phyloP scores from a whole-genome alignment of 2,888 invertebrate species.

The Synergus japonicus region DNA sequence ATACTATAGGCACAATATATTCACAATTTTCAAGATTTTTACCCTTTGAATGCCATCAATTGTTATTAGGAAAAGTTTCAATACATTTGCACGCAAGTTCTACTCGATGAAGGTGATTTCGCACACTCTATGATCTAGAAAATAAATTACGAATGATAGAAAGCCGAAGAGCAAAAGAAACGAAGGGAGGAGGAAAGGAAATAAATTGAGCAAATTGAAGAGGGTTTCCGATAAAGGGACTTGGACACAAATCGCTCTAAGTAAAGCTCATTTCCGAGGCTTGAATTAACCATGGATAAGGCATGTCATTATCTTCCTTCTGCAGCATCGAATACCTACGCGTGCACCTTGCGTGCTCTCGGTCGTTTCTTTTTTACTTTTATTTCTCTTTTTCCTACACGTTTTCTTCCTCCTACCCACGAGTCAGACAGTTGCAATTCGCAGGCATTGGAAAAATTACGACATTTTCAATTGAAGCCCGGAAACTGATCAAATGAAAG shows the following conservation, averaged over 20 bases:
- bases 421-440: neutral
- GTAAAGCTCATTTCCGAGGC: slow-evolving; percentile 50
- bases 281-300: slow-evolving; percentile 54
- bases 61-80: neutral
- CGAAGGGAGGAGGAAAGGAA: neutral
- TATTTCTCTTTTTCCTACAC: slow-evolving; percentile 42
- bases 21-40: too few species aligned
- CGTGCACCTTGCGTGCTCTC: slow-evolving; percentile 54
- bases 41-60: too few species aligned
- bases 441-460: neutral
- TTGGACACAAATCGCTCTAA: slow-evolving; percentile 37
- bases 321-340: slow-evolving; percentile 49
- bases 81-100: neutral
- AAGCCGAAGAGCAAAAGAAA: neutral
- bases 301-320: slow-evolving; percentile 57
- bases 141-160: slow-evolving; percentile 11
- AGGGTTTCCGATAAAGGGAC: slow-evolving; percentile 35
- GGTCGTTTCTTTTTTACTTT: slow-evolving; percentile 50
- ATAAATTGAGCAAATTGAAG: slow-evolving; percentile 37
- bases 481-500: neutral
- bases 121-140: slow-evolving; percentile 17
- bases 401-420: neutral
- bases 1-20: neutral
- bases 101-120: neutral
- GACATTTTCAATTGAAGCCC: neutral